Evolutionary conservation across 2,888 invertebrate genomes (phyloP).

Genomic region (Netelia inedita): DNA sequence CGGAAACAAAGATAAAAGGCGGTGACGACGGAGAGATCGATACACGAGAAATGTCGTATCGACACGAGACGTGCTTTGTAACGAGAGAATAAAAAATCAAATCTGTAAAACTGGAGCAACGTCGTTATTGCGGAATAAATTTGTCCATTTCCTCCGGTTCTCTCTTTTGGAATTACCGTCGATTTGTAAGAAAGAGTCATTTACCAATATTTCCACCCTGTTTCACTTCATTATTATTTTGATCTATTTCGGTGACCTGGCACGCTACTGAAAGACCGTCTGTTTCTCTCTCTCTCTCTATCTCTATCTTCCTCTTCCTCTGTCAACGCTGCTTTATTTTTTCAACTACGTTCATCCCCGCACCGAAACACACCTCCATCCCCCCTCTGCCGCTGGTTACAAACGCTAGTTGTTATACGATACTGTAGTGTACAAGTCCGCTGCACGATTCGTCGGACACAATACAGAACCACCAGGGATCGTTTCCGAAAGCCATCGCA

Average conservation of each 20-base stretch:
- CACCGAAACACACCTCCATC: no score
- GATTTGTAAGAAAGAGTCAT: conserved; percentile 12
- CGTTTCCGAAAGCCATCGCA: conserved; percentile 71
- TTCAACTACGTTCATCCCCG: conserved; percentile 22
- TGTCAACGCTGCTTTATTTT: conserved; percentile 60
- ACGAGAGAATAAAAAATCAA: not conserved
- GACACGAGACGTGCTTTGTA: not conserved
- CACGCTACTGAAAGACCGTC: not conserved
- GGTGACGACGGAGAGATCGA: not conserved
- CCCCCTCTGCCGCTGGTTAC: not conserved
- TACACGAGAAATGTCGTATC: not conserved
- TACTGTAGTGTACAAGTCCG: conserved; percentile 48
- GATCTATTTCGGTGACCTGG: conserved; percentile 20
- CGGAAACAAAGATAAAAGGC: not conserved
- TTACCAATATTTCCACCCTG: conserved; percentile 23
- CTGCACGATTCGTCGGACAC: conserved; percentile 62
- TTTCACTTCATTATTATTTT: conserved; percentile 39
- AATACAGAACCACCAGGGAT: conserved; percentile 67
- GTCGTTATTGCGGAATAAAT: conserved; percentile 14
- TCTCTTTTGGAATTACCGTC: conserved; percentile 23
- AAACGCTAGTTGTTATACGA: conserved; percentile 37
- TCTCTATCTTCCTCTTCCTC: conserved; percentile 23
- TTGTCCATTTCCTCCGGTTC: not conserved
- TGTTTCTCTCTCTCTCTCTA: not conserved
- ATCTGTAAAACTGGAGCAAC: conserved; percentile 12